A percentile compares a stretch with the other conserved stretches of the same genome.
Evolutionary conservation across 1,140 invertebrate genomes (phyloP).

Genomic region (Drosophila ficusphila): DNA sequence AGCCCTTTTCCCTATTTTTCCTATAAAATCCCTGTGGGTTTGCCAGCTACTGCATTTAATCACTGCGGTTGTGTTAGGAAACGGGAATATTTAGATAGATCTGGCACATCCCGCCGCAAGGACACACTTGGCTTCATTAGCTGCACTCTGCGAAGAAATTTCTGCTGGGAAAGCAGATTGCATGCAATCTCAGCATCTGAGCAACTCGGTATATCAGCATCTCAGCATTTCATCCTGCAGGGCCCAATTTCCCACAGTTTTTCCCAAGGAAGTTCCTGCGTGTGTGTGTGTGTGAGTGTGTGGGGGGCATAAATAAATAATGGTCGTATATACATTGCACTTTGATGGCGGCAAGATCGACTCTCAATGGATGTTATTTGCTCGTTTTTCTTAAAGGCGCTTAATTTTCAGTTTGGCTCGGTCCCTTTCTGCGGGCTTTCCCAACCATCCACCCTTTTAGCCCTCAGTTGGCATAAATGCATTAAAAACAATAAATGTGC

Average conservation of each 20-base stretch:
- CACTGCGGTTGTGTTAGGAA: slow-evolving; percentile 25
- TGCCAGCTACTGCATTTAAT: slow-evolving; percentile 18
- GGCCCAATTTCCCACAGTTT: slow-evolving; percentile 56
- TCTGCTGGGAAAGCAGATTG: slow-evolving; percentile 75
- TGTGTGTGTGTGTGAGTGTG: slow-evolving; percentile 2
- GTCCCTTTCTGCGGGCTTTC: not conserved
- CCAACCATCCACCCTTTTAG: not conserved
- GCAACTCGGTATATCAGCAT: slow-evolving; percentile 44
- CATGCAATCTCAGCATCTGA: slow-evolving; percentile 77
- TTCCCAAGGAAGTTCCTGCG: slow-evolving; percentile 6
- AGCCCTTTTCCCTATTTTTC: slow-evolving; percentile 11
- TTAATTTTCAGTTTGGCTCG: slow-evolving; percentile 40
- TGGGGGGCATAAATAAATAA: slow-evolving; percentile 74
- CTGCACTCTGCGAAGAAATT: slow-evolving; percentile 65
- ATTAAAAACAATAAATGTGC: slow-evolving; percentile 70
- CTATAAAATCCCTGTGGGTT: slow-evolving; percentile 26
- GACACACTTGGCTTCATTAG: slow-evolving; percentile 68
- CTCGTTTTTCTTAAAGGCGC: slow-evolving; percentile 35
- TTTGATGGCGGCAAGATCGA: slow-evolving; percentile 35
- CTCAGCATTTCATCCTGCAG: slow-evolving; percentile 48
- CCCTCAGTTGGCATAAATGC: slow-evolving; percentile 35
- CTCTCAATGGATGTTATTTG: slow-evolving; percentile 41
- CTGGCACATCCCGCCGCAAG: slow-evolving; percentile 19
- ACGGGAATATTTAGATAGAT: slow-evolving; percentile 43
- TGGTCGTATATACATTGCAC: slow-evolving; percentile 64